A percentile compares a stretch with the other conserved stretches of the same genome.
phyloP scores from a whole-genome alignment of 2,888 invertebrate species.

The Drosophila diplacantha region DNA sequence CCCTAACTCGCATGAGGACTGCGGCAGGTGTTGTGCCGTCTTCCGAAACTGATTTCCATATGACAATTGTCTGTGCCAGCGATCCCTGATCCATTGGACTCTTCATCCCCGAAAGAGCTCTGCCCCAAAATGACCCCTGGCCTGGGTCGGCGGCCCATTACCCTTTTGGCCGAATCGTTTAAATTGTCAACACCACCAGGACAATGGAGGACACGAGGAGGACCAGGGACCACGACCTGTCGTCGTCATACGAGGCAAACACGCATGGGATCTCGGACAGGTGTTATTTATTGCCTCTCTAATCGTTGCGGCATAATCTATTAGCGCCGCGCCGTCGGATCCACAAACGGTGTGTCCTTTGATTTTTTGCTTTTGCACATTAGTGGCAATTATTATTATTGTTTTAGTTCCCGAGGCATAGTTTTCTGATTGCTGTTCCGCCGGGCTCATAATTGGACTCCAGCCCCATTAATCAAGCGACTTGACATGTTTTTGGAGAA shows the following conservation, averaged over 20 bases:
- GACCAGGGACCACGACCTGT: slow-evolving; percentile 28
- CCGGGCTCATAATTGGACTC: slow-evolving; percentile 40
- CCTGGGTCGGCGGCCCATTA: slow-evolving; percentile 22
- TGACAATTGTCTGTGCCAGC: slow-evolving; percentile 1
- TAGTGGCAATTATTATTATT: slow-evolving; percentile 65
- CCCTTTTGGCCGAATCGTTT: slow-evolving; percentile 60
- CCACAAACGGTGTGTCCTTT: slow-evolving; percentile 35
- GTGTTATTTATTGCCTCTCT: slow-evolving; percentile 76
- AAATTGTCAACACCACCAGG: slow-evolving; percentile 71
- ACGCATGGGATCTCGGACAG: slow-evolving; percentile 76
- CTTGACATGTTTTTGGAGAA: slow-evolving; percentile 12
- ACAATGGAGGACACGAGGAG: slow-evolving; percentile 28
- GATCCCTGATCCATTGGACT: slow-evolving; percentile 28
- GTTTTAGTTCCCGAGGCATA: slow-evolving; percentile 58
- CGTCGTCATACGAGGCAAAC: slow-evolving; percentile 45
- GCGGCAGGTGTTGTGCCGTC: slow-evolving; percentile 22
- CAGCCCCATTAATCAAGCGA: slow-evolving; percentile 49
- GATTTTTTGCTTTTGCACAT: slow-evolving; percentile 58
- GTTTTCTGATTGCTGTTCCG: slow-evolving; percentile 34
- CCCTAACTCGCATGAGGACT: slow-evolving; percentile 29
- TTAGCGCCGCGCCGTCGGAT: slow-evolving; percentile 57
- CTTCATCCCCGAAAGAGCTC: slow-evolving; percentile 35
- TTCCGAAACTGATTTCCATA: slow-evolving; percentile 18
- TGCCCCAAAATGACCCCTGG: slow-evolving; percentile 8
- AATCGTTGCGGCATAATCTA: slow-evolving; percentile 77